These are phyloP conservation scores for Aleiodes sp. DNA, from an alignment of 1,140 invertebrate genomes.

Conservation along the genomic window DNA sequence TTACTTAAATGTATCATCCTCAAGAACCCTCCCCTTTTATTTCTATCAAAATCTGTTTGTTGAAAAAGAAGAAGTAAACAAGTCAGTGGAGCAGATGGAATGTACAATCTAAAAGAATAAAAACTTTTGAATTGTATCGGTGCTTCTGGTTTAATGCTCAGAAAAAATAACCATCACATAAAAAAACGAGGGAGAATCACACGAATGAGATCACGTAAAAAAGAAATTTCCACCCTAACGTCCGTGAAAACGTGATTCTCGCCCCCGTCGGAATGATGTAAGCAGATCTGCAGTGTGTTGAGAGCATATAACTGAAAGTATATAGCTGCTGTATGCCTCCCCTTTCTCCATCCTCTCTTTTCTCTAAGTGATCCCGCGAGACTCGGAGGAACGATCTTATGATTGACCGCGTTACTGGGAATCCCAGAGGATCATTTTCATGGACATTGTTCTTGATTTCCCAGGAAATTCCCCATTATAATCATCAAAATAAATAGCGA, in stretches of 20 bases:
- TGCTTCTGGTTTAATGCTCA: conserved; percentile 1
- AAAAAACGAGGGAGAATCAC: background rate
- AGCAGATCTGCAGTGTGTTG: conserved; percentile 25
- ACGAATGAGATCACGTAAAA: conserved; percentile 60
- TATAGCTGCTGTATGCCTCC: background rate
- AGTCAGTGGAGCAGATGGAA: background rate
- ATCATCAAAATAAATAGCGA: background rate
- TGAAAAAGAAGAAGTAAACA: background rate
- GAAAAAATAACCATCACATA: background rate
- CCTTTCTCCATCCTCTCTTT: background rate
- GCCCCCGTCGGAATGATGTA: conserved; percentile 27
- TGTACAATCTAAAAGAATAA: background rate
- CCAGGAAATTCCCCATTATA: background rate
- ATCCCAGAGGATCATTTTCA: conserved; percentile 60
- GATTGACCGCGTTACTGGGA: conserved; percentile 64
- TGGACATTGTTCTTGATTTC: conserved; percentile 31
- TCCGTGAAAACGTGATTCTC: conserved; percentile 12
- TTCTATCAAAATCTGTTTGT: no score
- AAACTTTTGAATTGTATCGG: background rate
- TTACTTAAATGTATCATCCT: no score
- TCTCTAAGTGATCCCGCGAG: conserved; percentile 59
- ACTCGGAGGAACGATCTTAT: conserved; percentile 61
- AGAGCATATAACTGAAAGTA: conserved; percentile 24
- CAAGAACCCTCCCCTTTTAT: no score
- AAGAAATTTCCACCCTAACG: conserved; percentile 58